These are phyloP conservation scores for Schlechtendalia chinensis DNA, from an alignment of 1,140 invertebrate species.

Conservation along the genomic window DNA sequence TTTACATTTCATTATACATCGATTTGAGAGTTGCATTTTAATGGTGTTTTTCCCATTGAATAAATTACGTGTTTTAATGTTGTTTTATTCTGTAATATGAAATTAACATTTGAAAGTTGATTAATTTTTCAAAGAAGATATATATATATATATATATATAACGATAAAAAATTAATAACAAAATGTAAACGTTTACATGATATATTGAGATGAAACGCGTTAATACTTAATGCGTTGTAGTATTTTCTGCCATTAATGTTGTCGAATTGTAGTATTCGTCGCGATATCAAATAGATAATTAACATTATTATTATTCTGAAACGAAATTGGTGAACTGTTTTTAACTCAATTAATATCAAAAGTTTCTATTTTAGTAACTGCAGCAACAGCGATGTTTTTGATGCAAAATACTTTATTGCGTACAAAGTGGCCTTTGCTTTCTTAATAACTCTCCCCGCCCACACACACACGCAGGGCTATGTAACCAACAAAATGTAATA, in stretches of 20 bases:
- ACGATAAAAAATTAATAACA: background rate
- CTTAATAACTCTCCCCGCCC: too few relatives aligned
- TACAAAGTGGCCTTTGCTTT: background rate
- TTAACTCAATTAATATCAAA: constrained; percentile 18
- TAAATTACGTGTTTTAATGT: constrained; percentile 3
- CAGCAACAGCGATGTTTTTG: background rate
- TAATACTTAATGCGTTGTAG: background rate
- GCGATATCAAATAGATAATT: constrained; percentile 1
- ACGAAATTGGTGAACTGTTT: background rate
- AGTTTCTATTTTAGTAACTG: constrained; percentile 15
- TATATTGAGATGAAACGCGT: background rate
- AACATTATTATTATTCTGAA: background rate
- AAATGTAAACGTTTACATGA: background rate
- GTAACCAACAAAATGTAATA: background rate
- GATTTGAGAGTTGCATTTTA: background rate
- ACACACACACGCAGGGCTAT: too few relatives aligned
- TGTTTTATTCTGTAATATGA: background rate
- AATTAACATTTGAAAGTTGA: constrained; percentile 18
- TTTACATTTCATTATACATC: too few relatives aligned
- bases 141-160: background rate
- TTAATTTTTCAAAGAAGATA: constrained; percentile 4
- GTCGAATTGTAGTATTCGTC: too few relatives aligned
- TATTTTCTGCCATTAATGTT: background rate
- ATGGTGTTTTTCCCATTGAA: background rate
- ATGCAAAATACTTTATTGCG: background rate